Conservation (phyloP, 2,888 invertebrate species). For the Melanotus villosus region DNA sequence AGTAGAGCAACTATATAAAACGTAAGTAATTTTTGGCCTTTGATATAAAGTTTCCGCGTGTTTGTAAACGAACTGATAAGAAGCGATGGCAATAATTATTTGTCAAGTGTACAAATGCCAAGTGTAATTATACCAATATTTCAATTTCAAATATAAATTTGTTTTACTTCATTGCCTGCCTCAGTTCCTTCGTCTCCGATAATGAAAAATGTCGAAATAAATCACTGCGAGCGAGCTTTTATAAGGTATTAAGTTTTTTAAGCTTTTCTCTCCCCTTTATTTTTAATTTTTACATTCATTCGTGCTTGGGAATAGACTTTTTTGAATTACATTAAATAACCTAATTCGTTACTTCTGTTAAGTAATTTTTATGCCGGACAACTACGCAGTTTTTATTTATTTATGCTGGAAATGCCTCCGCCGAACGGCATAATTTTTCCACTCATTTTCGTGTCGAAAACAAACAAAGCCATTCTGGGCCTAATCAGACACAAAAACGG, state of each 20-base stretch:
- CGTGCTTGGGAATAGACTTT: no score
- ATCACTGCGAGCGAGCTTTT: constrained; percentile 55
- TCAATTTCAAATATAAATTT: constrained; percentile 60
- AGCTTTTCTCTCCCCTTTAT: constrained; percentile 44
- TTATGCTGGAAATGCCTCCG: constrained; percentile 6
- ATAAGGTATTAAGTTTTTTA: constrained; percentile 57
- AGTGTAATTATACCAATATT: constrained; percentile 58
- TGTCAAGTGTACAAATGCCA: constrained; percentile 38
- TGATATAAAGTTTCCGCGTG: neutral
- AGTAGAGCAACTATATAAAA: no score
- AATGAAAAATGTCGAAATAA: constrained; percentile 63
- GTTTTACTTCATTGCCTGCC: constrained; percentile 58
- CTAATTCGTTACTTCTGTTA: no score
- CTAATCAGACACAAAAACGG: constrained; percentile 19
- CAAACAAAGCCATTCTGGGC: constrained; percentile 14
- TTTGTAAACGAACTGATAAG: neutral
- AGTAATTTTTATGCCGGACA: neutral
- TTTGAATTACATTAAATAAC: no score
- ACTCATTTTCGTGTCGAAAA: constrained; percentile 4
- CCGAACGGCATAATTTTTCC: neutral
- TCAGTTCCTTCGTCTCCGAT: constrained; percentile 55
- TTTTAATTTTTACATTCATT: constrained; percentile 39
- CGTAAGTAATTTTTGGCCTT: no score
- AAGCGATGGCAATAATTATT: constrained; percentile 28
- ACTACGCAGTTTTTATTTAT: neutral